Percentiles rank a stretch among this genome's conserved stretches.
Evolutionary conservation across 2,113 vertebrate genomes (phyloP).

Genomic region (Martes martes): DNA sequence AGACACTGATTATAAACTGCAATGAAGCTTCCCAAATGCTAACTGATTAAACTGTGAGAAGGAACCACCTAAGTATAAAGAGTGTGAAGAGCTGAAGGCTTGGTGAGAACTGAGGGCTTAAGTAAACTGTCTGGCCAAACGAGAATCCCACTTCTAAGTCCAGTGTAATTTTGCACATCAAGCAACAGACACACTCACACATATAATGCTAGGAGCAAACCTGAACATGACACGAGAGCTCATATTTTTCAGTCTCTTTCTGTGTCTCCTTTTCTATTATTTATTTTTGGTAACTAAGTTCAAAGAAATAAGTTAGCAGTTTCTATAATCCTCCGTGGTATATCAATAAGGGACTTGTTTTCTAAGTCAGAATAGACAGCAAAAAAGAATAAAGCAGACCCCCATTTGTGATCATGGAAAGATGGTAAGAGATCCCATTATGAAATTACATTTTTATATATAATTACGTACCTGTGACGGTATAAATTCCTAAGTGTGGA

Average conservation of each 20-base stretch:
- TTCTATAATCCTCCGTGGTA: not conserved
- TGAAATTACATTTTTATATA: not conserved
- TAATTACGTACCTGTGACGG: not conserved
- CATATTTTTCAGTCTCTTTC: not conserved
- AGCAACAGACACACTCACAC: not conserved
- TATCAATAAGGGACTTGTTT: not conserved
- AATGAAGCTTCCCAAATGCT: not conserved
- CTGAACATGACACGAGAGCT: not conserved
- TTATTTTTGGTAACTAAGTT: slow-evolving; percentile 11
- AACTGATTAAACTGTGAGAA: not conserved
- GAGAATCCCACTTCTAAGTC: not conserved
- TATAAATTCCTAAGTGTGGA: not conserved
- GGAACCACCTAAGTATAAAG: not conserved
- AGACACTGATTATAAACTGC: slow-evolving; percentile 8
- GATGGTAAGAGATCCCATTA: not conserved
- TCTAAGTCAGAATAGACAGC: not conserved
- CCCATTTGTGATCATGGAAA: not conserved
- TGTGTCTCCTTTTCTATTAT: not conserved
- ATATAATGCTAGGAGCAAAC: not conserved
- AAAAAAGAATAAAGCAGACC: not conserved
- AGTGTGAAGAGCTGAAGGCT: not conserved
- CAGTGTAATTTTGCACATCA: not conserved
- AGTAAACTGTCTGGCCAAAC: not conserved
- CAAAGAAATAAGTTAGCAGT: not conserved
- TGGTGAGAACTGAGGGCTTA: not conserved